Percentiles rank a stretch among this genome's conserved stretches.
phyloP scores from a whole-genome alignment of 92 coral and sea anemone genomes.

The Epizoanthus scotinus region DNA sequence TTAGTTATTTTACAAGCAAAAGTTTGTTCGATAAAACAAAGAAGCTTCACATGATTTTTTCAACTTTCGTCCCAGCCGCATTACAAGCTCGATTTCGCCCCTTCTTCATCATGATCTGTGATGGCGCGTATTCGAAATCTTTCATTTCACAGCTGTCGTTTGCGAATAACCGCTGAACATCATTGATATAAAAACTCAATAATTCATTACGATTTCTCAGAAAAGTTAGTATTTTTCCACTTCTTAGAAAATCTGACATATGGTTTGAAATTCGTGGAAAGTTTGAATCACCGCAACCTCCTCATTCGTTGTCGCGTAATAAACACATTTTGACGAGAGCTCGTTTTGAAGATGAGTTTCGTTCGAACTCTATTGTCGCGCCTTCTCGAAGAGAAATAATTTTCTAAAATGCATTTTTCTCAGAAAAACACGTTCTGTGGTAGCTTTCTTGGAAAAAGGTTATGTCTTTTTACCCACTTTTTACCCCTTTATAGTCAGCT shows the following conservation, averaged over 20 bases:
- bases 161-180: constrained; percentile 10
- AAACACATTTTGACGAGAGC: not conserved
- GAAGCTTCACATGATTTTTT: not conserved
- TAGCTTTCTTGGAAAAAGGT: not conserved
- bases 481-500: not conserved
- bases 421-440: not conserved
- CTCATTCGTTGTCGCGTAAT: not conserved
- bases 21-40: not conserved
- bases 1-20: too few relatives aligned
- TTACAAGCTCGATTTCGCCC: not conserved
- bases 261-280: constrained; percentile 19
- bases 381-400: not conserved
- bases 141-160: not conserved
- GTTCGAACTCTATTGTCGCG: not conserved
- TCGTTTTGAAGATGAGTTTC: not conserved
- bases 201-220: not conserved
- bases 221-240: not conserved
- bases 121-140: not conserved
- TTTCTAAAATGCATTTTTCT: not conserved
- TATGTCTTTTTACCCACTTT: too few relatives aligned
- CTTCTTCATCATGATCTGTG: not conserved
- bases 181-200: not conserved
- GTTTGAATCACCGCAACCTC: not conserved
- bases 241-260: constrained; percentile 18
- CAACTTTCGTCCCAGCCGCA: not conserved